These are phyloP conservation scores for Neoseiulus cucumeris DNA, from an alignment of 1,140 invertebrate genomes.

Conservation along the genomic window DNA sequence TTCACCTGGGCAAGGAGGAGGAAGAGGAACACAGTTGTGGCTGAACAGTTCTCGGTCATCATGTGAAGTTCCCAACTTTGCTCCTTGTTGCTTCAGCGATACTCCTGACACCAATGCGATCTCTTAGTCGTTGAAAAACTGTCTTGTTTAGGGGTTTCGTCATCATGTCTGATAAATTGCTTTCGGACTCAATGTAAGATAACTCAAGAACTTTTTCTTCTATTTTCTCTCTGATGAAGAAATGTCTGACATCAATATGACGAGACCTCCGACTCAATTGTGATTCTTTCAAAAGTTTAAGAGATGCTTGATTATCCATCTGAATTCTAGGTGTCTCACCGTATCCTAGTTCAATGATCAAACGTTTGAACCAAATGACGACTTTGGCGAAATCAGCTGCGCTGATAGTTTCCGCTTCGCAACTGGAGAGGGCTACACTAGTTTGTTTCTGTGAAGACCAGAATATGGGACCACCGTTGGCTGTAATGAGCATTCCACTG, in stretches of 20 bases:
- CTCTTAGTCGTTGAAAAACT: too few species aligned
- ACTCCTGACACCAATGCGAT: too few species aligned
- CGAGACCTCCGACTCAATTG: constrained; percentile 27
- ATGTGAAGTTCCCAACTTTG: too few species aligned
- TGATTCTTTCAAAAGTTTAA: constrained; percentile 24
- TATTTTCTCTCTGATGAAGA: constrained; percentile 24
- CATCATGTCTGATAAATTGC: constrained; percentile 25
- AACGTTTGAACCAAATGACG: constrained; percentile 21
- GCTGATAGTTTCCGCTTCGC: constrained; percentile 27
- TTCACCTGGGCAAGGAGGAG: too few species aligned
- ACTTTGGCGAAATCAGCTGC: constrained; percentile 25
- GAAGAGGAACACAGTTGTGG: too few species aligned
- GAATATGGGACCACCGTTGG: constrained; percentile 18
- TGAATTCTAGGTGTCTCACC: too few species aligned
- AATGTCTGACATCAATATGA: constrained; percentile 26
- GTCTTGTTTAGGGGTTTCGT: constrained; percentile 21
- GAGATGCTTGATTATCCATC: constrained; percentile 24
- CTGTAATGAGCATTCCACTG: too few species aligned
- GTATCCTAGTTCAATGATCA: constrained; percentile 5
- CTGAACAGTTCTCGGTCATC: too few species aligned
- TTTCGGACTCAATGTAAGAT: constrained; percentile 3
- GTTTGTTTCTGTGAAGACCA: constrained; percentile 24
- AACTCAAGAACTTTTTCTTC: constrained; percentile 11
- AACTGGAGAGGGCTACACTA: constrained; percentile 22
- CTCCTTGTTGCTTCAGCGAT: too few species aligned